Percentiles rank a stretch among this genome's conserved stretches.
phyloP scores from a whole-genome alignment of 2,113 vertebrate genomes.

The Hippolais icterina region DNA sequence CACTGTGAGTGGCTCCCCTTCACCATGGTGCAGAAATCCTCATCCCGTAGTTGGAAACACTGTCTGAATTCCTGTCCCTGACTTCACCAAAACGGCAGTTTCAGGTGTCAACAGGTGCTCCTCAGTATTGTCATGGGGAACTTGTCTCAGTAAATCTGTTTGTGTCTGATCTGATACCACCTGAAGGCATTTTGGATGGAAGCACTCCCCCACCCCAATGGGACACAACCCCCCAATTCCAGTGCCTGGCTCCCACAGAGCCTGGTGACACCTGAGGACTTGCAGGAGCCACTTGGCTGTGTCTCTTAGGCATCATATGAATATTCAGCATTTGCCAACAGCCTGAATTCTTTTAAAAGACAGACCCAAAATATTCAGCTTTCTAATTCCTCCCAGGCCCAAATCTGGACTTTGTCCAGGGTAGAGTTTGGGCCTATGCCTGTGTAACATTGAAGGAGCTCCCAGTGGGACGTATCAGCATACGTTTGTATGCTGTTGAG shows the following conservation, averaged over 20 bases:
- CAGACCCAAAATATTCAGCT: background rate
- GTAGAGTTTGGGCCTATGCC: background rate
- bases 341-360: background rate
- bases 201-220: background rate
- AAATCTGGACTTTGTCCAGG: background rate
- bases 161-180: background rate
- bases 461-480: no score
- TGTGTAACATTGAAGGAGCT: background rate
- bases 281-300: background rate
- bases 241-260: background rate
- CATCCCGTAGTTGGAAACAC: background rate
- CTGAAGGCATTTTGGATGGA: background rate
- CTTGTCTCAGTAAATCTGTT: background rate
- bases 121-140: background rate
- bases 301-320: background rate
- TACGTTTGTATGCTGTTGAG: accelerated
- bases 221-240: background rate
- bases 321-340: background rate
- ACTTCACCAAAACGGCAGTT: background rate
- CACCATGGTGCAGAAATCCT: background rate
- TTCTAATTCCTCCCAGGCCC: background rate
- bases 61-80: background rate
- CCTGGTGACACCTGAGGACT: background rate
- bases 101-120: background rate
- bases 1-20: background rate